phyloP scores from a whole-genome alignment of 2,113 vertebrate genomes.

The Xiphophorus hellerii region DNA sequence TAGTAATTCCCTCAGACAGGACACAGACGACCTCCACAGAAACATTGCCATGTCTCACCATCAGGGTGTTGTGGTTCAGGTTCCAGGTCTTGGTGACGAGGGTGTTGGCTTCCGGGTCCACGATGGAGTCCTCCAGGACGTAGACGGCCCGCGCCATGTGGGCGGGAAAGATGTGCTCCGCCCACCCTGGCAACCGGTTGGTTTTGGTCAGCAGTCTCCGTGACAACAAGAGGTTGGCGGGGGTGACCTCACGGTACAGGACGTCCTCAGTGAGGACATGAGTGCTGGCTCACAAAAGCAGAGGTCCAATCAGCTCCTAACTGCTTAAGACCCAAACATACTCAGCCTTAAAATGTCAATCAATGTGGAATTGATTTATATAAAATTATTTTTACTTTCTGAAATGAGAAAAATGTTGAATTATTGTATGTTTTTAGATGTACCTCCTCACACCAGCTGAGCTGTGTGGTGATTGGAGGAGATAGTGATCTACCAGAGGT shows the following conservation, averaged over 20 bases:
- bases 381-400: too few relatives aligned
- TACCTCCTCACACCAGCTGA: too few relatives aligned
- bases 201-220: constrained; percentile 78
- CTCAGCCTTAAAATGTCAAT: too few relatives aligned
- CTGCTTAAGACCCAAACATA: neutral
- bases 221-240: constrained; percentile 61
- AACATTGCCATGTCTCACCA: constrained; percentile 48
- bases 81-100: constrained; percentile 75
- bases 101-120: constrained; percentile 57
- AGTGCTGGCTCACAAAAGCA: neutral
- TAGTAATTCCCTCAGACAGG: neutral
- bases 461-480: too few relatives aligned
- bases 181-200: constrained; percentile 77
- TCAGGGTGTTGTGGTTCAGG: constrained; percentile 73
- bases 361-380: too few relatives aligned
- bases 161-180: constrained; percentile 69
- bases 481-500: too few relatives aligned
- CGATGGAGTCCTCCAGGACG: constrained; percentile 75
- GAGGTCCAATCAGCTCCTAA: neutral
- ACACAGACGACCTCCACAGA: too few relatives aligned
- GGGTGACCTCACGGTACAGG: constrained; percentile 43
- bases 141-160: constrained; percentile 68
- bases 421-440: too few relatives aligned
- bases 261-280: constrained; percentile 60
- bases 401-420: too few relatives aligned